phyloP scores from a whole-genome alignment of 2,888 invertebrate genomes.

The Masnerella sp. region DNA sequence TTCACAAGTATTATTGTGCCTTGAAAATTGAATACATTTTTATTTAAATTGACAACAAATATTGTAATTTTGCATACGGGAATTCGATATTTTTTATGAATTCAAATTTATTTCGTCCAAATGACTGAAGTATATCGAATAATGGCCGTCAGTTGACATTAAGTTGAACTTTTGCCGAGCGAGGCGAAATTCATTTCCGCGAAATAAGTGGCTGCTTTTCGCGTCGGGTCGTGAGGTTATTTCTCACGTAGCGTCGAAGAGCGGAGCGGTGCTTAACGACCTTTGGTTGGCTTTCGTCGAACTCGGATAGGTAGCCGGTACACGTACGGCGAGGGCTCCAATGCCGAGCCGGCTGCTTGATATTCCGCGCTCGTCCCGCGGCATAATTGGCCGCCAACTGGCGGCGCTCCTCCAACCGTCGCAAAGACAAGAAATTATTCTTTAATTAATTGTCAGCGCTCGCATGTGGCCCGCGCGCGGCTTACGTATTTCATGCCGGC shows the following conservation, averaged over 20 bases:
- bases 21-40: too few species aligned
- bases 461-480: conserved; percentile 53
- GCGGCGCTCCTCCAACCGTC: conserved; percentile 72
- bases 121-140: neutral
- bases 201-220: conserved; percentile 44
- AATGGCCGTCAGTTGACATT: neutral
- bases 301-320: conserved; percentile 50
- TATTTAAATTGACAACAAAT: too few species aligned
- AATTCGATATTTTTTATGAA: too few species aligned
- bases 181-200: conserved; percentile 42
- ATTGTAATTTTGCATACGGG: too few species aligned
- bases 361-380: conserved; percentile 75
- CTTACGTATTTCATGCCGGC: conserved; percentile 30
- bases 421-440: conserved; percentile 77
- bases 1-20: too few species aligned
- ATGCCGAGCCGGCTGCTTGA: conserved; percentile 62
- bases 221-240: conserved; percentile 48
- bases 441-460: conserved; percentile 75
- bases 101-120: too few species aligned
- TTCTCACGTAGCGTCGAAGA: conserved; percentile 51
- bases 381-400: conserved; percentile 77
- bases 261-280: conserved; percentile 54
- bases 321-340: conserved; percentile 34
- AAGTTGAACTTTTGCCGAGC: conserved; percentile 10
- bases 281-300: conserved; percentile 60